Base-by-base conservation (phyloP, 2,888 invertebrate species). In the Cataglyphis cursor region DNA sequence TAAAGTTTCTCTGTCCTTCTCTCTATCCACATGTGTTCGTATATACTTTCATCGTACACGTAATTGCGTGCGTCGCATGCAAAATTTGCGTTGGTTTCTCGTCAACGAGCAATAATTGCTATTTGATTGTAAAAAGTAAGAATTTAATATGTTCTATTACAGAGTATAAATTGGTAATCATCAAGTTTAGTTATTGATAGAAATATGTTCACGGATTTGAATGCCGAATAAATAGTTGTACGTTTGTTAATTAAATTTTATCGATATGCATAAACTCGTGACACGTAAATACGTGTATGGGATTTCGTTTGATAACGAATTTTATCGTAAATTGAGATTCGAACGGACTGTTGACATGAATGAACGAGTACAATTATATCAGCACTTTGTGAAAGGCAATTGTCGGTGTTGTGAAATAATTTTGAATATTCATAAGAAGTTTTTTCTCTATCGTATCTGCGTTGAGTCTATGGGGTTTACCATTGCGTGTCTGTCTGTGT, bases 381-480 rank as follows among this genome's bases (percentile, higher is more conserved):
- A 90, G 90, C 89, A 89, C 84, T 81, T 76, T 88, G 83, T 89
- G 76, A 81, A 85, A 89, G 74, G 75, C 68, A 90, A 88, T 78
- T 90, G 88, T 90, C 85, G 90, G 61, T 90, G 90, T 89, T 90
- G 90, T 90, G 83, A 86, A 88, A 89, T 89, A 86, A 86, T 86
- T 81, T 84, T 90, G 66, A 18, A 83, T 82, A 78, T 59, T 21
- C 48, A 81, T 68, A 57, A 84, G 82, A 62, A 75, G 24, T 64
- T 75, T 72, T 61, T 73, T 72, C 75, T 65, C 75, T 65, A 61
- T 70, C 72, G 38, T 78, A 44, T 70, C 35, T 73, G 59, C 57
- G 3, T 70, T 78, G 57, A 78, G 78, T 75, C 87, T 68, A 41
- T 65, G 83, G 66, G 78, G 64, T 68, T 65, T 76, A 66, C 75